These are phyloP conservation scores for Asarcornis scutulata DNA, from an alignment of 2,113 vertebrate genomes.

Conservation along the genomic window DNA sequence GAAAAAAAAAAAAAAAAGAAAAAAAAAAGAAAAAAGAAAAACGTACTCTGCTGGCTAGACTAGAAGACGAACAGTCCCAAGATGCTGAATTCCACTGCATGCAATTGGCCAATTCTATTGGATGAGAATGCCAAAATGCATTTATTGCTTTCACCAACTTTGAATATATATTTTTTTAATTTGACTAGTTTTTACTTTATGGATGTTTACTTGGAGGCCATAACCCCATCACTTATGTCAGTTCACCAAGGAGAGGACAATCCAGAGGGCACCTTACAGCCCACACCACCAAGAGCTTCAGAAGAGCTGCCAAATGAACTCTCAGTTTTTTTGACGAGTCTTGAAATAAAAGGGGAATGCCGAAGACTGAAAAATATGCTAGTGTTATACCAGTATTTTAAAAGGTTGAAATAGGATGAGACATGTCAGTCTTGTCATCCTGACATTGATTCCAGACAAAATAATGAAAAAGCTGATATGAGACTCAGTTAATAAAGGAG, in stretches of 20 bases:
- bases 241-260: background rate
- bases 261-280: background rate
- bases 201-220: background rate
- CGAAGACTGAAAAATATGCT: constrained; percentile 48
- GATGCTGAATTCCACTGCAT: background rate
- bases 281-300: background rate
- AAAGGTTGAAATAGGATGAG: constrained; percentile 68
- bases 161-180: no score
- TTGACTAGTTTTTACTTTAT: background rate
- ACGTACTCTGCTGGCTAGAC: background rate
- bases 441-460: constrained; percentile 72
- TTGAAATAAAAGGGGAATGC: constrained; percentile 33
- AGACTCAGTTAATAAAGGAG: constrained; percentile 71
- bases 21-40: background rate
- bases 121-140: background rate
- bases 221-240: background rate
- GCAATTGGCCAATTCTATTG: background rate
- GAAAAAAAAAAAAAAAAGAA: fast-evolving
- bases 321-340: background rate
- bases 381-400: constrained; percentile 59
- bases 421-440: constrained; percentile 62
- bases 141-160: background rate
- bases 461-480: constrained; percentile 69
- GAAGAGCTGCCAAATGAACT: constrained; percentile 27
- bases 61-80: background rate